These are phyloP conservation scores for Parelbella ahira DNA, from an alignment of 2,888 invertebrate species.

Conservation along the genomic window DNA sequence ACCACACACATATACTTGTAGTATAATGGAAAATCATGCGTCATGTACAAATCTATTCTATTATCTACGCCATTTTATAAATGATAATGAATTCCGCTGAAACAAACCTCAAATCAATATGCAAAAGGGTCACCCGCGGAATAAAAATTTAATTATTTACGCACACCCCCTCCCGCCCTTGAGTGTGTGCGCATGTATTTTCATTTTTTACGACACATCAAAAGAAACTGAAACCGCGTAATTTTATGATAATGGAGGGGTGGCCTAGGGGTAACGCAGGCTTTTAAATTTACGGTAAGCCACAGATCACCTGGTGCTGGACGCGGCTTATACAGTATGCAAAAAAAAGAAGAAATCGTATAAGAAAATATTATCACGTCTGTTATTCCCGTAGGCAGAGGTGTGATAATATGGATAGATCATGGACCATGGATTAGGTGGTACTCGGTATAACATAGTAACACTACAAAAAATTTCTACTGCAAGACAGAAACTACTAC, in stretches of 20 bases:
- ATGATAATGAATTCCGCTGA: constrained; percentile 1
- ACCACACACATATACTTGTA: too few species aligned
- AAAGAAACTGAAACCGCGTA: constrained; percentile 75
- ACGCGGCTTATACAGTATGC: constrained; percentile 1
- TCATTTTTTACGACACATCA: constrained; percentile 73
- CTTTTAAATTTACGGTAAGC: constrained; percentile 73
- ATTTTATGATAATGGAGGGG: constrained; percentile 77
- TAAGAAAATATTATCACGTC: too few species aligned
- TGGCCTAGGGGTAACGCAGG: constrained; percentile 59
- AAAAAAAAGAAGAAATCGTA: too few species aligned
- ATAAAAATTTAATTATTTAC: constrained; percentile 31
- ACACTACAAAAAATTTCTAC: too few species aligned
- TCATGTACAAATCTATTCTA: too few species aligned
- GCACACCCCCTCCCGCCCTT: constrained; percentile 31
- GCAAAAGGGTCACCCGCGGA: constrained; percentile 23
- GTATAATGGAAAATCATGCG: too few species aligned
- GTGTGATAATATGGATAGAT: too few species aligned
- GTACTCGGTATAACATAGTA: too few species aligned
- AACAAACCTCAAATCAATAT: constrained; percentile 25
- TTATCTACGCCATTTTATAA: too few species aligned
- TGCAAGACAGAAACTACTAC: too few species aligned
- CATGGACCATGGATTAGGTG: too few species aligned
- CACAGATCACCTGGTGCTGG: constrained; percentile 46
- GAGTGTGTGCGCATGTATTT: constrained; percentile 52
- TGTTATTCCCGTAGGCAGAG: too few species aligned